A percentile compares a stretch with the other conserved stretches of the same genome.
Conservation (phyloP, 35 echinoderm and acorn worm species). For the Diadema setosum region DNA sequence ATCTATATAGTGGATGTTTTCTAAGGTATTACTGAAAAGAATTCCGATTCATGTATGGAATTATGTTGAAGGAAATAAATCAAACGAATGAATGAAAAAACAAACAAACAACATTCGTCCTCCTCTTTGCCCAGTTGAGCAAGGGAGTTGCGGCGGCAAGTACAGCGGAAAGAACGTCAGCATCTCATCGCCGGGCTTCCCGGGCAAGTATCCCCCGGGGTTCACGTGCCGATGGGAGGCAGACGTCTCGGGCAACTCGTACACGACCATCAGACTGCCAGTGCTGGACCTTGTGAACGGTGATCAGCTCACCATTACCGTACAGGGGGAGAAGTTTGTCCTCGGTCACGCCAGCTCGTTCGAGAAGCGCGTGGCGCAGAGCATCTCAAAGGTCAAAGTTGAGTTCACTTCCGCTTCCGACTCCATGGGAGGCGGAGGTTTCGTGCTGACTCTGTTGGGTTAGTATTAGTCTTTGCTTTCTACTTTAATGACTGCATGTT, state of each 20-base stretch:
- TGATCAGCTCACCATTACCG: not conserved
- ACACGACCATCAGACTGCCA: not conserved
- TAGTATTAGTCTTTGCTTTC: too few relatives aligned
- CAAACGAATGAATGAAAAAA: too few relatives aligned
- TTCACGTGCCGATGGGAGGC: conserved; percentile 1
- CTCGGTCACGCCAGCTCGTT: not conserved
- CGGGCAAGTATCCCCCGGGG: not conserved
- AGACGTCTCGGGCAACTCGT: not conserved
- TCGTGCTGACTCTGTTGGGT: not conserved
- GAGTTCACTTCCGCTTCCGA: not conserved
- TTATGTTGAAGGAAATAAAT: too few relatives aligned
- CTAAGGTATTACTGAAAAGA: too few relatives aligned
- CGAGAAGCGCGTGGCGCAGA: not conserved
- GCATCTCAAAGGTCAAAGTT: not conserved
- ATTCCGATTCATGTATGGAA: too few relatives aligned
- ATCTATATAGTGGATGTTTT: too few relatives aligned
- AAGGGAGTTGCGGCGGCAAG: not conserved
- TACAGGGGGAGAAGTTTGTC: not conserved
- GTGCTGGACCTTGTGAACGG: not conserved
- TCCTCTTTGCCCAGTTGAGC: not conserved
- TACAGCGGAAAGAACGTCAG: not conserved
- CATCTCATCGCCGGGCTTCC: not conserved
- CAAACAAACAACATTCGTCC: too few relatives aligned
- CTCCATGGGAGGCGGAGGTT: not conserved
- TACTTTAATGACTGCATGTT: too few relatives aligned